Evolutionary conservation across 2,888 invertebrate genomes (phyloP), one percentile per base, ranked within the genome.

Genomic region (Trilocha varians): DNA sequence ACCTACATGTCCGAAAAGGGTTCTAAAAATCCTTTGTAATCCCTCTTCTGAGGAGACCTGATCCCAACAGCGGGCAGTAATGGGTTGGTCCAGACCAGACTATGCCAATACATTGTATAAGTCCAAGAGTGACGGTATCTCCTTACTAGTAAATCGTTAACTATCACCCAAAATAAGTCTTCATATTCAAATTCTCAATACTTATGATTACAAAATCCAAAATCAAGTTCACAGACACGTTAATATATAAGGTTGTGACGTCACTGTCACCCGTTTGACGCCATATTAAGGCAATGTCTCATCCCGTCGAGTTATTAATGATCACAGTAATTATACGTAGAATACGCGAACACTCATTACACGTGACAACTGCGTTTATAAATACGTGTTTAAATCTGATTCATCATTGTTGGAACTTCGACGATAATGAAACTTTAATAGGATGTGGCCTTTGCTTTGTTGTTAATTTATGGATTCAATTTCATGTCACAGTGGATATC

Each of bases 361-460:
- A 61, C 58, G 58, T 51, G 52, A 55, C 55, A 53, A 61, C 65
- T 65, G 64, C 57, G 61, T 65, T 57, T 68, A 62, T 66, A 65
- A 71, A 70, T 64, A 63, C 59, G 57, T 64, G 57, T 55, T 64
- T 60, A 62, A 65, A 67, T 55, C 65, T 62, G 65, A 72, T 77
- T 69, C 63, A 69, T 75, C 78, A 71, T 73, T 64, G 70, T 78
- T 77, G 73, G 64, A 74, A 71, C 63, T 70, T 72, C 58, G 62
- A 64, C 54, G 58, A 52, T 70, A 68, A 67, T 66, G 60, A 62
- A 66, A 68, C 59, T 65, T 57, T 59, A 65, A 59, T 55, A 55
- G 53, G 60, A 66, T 59, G 35, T 40, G 36, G 16, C 16, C 25
- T 6, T 25, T 25, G 11, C 11, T 6, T 25, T 11, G 25, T 11